Evolutionary conservation across 2,797 vertebrate genomes (phyloP), one percentile per base, ranked within the genome.

Genomic region (Calcarius lapponicus): DNA sequence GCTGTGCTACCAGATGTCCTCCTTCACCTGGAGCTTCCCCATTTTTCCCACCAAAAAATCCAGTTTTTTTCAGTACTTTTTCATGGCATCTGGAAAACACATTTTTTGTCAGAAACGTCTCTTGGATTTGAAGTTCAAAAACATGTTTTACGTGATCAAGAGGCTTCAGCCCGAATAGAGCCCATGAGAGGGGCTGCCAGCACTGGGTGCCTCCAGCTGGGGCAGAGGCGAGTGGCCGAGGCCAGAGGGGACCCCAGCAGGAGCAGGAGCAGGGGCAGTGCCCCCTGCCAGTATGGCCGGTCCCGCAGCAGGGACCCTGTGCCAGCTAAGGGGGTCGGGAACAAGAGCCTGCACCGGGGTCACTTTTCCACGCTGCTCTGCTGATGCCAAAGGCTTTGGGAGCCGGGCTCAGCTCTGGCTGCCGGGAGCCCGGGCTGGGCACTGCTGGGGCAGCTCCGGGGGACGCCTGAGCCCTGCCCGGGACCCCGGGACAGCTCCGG

Each of bases 251-350:
- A 1, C 4, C 17, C 28, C 26, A 9, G 50, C 36, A 57, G 66
- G 43, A 58, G 54, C 14, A 40, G 40, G 28, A 42, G 67, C 36
- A 36, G 36, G 36, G 9, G 36, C 58, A 20, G 48, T 3, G 48
- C 0, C 14, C 43, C 8, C 36, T 3, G 42, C 2, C n/a, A 16
- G 29, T 0, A 1, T 11, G 21, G 48, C 65, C 3, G 56, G n/a
- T 11, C 36, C 31, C 43, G 28, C 56, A 38, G 64, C 20, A 5
- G 31, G 1, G 8, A 15, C n/a, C 51, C 67, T 24, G 45, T 13
- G 58, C 57, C 42, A 8, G 11, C 48, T 12, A 2, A 14, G 56
- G 28, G 13, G 26, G 1, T 1, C 2, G 7, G 62, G 45, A 31
- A 34, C 67, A 7, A 2, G n/a, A 8, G 31, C 19, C n/a, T 10